Evolutionary conservation across 2,113 vertebrate species (phyloP), one percentile per base, ranked within the genome.

Genomic region (Sebastes schlegelii): DNA sequence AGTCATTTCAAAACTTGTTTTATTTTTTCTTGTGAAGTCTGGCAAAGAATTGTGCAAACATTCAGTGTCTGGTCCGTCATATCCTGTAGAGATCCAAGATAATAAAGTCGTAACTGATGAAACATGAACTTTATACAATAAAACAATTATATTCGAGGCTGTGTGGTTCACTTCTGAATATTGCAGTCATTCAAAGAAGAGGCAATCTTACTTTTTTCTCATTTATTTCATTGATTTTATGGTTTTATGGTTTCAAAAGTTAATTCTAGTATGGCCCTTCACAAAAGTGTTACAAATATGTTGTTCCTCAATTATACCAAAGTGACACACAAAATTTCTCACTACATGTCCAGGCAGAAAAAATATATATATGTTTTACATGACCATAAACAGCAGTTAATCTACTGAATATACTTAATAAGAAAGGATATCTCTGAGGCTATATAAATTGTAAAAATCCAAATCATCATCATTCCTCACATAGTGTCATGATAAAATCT

Each of bases 161-260:
- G 3, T 58, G 55, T 21, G 55, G 54, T 58, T 58, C 26, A 26
- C 26, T 26, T 26, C 0, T 23, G 21, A 23, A 13, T 34, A 19
- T 48, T 58, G 14, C 21, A 34, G 4, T 19, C 7, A 52, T 42
- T n/a, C n/a, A 42, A 40, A 63, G 5, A 64, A 4, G 6, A 23
- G 12, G 8, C 23, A 6, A 6, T 70, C 8, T 52, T 4, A 6
- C n/a, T 5, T 10, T 34, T 34, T 52, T 71, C 9, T n/a, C 46
- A 6, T 71, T 34, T 54, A 21, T 60, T 46, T 65, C 1, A 61
- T 48, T 80, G 14, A 52, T 80, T 45, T 71, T 6, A 71, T 40
- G 10, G 9, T 54, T 16, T 5, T 54, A 57, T 62, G 17, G 23
- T 66, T 26, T 64, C 26, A 26, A 26, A 26, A 26, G 26, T 26